Evolutionary conservation across 2,113 vertebrate genomes (phyloP).

Genomic region (Myocastor coypus): DNA sequence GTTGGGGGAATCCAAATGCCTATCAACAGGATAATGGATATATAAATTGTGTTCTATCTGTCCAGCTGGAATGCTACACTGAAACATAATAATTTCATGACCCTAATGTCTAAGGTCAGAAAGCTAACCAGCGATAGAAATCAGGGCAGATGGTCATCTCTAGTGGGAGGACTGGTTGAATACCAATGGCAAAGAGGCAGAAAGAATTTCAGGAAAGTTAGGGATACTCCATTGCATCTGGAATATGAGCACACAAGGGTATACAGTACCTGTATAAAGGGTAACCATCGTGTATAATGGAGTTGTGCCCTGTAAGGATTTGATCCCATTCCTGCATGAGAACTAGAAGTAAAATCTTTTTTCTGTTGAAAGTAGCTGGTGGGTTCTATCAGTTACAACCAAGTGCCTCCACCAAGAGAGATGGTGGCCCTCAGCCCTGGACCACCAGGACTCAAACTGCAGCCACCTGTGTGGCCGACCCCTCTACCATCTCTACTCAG

Average conservation of each 20-base stretch:
- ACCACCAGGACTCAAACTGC: background rate
- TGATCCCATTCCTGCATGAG: conserved; percentile 19
- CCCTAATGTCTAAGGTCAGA: conserved; percentile 28
- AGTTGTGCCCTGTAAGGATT: background rate
- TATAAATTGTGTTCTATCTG: background rate
- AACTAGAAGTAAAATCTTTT: conserved; percentile 46
- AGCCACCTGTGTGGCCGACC: background rate
- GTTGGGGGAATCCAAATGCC: background rate
- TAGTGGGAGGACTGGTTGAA: background rate
- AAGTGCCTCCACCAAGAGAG: conserved; percentile 15
- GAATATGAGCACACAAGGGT: background rate
- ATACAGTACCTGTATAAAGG: background rate
- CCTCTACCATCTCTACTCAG: background rate
- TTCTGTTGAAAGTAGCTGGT: conserved; percentile 41
- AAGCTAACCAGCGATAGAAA: conserved; percentile 49
- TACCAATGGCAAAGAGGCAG: conserved; percentile 17
- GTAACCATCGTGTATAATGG: background rate
- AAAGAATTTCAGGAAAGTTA: conserved; percentile 46
- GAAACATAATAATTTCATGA: conserved; percentile 32
- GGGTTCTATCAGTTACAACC: background rate
- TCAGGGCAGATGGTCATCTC: conserved; percentile 16
- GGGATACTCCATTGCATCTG: conserved; percentile 27
- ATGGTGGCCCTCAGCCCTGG: background rate
- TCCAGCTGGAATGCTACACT: background rate
- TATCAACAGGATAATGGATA: conserved; percentile 10